phyloP scores from a whole-genome alignment of 2,113 vertebrate genomes.

The Microtus oregoni region DNA sequence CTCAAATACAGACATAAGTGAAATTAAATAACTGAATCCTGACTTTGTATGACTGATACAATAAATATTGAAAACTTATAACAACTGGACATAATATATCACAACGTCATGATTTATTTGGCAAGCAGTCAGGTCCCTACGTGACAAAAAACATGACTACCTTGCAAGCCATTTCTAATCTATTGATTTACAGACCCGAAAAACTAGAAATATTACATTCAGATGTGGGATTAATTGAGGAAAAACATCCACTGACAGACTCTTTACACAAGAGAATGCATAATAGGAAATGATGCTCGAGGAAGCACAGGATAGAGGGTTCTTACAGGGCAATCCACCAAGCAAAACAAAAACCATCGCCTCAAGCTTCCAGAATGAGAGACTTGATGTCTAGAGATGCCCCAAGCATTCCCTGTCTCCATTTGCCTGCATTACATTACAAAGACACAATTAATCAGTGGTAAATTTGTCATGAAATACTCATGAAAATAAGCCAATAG shows the following conservation, averaged over 20 bases:
- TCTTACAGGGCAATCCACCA: neutral
- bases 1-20: slow-evolving; percentile 56
- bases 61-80: slow-evolving; percentile 69
- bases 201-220: slow-evolving; percentile 66
- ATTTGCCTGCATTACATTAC: neutral
- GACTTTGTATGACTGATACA: slow-evolving; percentile 47
- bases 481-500: slow-evolving; percentile 8
- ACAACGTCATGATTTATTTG: slow-evolving; percentile 63
- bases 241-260: neutral
- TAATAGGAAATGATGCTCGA: slow-evolving; percentile 13
- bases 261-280: neutral
- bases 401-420: neutral
- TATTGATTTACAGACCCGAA: slow-evolving; percentile 48
- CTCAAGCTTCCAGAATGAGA: neutral
- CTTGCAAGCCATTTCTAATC: slow-evolving; percentile 36
- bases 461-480: neutral
- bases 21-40: slow-evolving; percentile 69
- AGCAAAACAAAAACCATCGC: neutral
- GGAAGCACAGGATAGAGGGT: neutral
- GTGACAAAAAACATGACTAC: slow-evolving; percentile 66
- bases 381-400: neutral
- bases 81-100: slow-evolving; percentile 70
- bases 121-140: slow-evolving; percentile 45
- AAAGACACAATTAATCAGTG: neutral
- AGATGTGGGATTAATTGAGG: slow-evolving; percentile 42